Evolutionary conservation across 2,797 vertebrate species (phyloP).

Genomic region (Allenopithecus nigroviridis): DNA sequence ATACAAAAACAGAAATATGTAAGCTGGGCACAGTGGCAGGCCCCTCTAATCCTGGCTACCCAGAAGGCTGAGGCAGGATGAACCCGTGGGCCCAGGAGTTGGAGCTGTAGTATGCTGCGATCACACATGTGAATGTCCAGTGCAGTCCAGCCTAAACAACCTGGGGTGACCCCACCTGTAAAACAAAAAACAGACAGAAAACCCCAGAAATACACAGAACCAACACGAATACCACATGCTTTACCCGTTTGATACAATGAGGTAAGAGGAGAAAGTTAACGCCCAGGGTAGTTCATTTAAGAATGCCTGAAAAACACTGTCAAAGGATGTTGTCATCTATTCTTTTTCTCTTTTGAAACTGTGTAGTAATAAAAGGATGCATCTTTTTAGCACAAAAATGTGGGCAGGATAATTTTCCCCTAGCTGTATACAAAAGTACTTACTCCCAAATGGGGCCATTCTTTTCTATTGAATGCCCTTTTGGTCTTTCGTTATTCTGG

Average conservation of each 20-base stretch:
- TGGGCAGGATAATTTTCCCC: background rate
- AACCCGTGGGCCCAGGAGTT: no score
- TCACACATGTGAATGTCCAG: background rate
- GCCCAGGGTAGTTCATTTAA: background rate
- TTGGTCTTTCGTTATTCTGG: background rate
- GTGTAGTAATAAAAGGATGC: background rate
- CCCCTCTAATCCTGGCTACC: background rate
- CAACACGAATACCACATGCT: fast-evolving
- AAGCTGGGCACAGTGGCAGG: background rate
- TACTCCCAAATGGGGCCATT: background rate
- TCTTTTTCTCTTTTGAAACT: background rate
- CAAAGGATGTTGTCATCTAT: background rate
- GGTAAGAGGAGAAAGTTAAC: background rate
- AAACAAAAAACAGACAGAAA: background rate
- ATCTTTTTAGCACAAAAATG: background rate
- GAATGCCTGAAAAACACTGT: background rate
- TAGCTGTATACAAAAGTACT: background rate
- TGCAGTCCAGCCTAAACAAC: background rate
- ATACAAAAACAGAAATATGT: background rate
- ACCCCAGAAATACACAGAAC: background rate
- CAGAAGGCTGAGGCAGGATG: background rate
- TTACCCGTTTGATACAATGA: background rate
- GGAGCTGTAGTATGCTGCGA: no score
- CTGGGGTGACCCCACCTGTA: background rate
- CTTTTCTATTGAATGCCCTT: background rate